Conservation (phyloP, 2,113 vertebrate genomes). For the Halcyon malimbica region DNA sequence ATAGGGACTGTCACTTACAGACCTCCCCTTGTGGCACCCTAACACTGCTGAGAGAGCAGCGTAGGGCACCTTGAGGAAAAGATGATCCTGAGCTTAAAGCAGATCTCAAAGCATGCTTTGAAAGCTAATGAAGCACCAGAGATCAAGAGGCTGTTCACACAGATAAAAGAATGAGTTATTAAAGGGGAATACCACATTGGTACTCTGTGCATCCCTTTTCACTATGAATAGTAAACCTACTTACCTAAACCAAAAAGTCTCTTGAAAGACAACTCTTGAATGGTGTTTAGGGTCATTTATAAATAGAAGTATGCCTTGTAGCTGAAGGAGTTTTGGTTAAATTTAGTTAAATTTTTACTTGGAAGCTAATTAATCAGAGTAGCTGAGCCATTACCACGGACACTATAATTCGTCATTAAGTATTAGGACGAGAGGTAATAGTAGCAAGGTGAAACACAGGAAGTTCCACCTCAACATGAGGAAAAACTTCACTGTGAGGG, state of each 20-base stretch:
- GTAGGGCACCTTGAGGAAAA: conserved; percentile 6
- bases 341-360: conserved; percentile 32
- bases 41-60: background rate
- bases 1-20: background rate
- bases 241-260: background rate
- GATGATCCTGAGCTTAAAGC: background rate
- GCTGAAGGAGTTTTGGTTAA: conserved; percentile 16
- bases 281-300: conserved; percentile 8
- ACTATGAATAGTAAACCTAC: background rate
- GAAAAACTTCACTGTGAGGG: too few relatives aligned
- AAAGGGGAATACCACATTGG: background rate
- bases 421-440: background rate
- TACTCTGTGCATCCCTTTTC: background rate
- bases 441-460: too few relatives aligned
- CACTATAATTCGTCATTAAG: background rate
- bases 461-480: too few relatives aligned
- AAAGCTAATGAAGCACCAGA: background rate
- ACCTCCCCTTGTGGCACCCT: background rate
- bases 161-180: background rate
- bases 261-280: background rate
- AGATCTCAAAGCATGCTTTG: background rate
- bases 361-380: background rate
- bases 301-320: conserved; percentile 9
- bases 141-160: background rate
- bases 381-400: background rate